Percentiles rank a stretch among this genome's conserved stretches.
These are phyloP conservation scores for Drosophila diplacantha DNA, from an alignment of 2,888 invertebrate genomes.

Conservation along the genomic window DNA sequence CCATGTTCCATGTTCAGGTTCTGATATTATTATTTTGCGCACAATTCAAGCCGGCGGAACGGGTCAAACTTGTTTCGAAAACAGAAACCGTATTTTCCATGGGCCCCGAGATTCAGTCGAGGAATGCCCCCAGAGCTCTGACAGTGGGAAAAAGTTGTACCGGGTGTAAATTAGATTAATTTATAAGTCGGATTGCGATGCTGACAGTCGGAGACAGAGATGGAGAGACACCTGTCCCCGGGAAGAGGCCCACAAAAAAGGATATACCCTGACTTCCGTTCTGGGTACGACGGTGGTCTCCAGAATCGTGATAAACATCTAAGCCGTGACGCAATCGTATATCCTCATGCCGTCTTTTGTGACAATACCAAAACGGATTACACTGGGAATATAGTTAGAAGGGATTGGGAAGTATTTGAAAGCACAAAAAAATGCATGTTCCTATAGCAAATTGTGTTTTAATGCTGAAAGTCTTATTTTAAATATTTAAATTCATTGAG, in stretches of 20 bases:
- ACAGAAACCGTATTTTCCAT: slow-evolving; percentile 63
- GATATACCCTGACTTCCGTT: slow-evolving; percentile 59
- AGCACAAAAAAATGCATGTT: rapidly evolving
- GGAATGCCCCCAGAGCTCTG: slow-evolving; percentile 47
- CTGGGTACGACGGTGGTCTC: slow-evolving; percentile 5
- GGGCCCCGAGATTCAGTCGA: slow-evolving; percentile 36
- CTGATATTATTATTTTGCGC: slow-evolving; percentile 46
- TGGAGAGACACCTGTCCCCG: slow-evolving; percentile 30
- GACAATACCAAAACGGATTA: slow-evolving; percentile 45
- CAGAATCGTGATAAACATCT: slow-evolving; percentile 59
- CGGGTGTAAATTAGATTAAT: slow-evolving; percentile 41
- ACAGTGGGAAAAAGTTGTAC: slow-evolving; percentile 28
- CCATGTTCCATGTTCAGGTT: slow-evolving; percentile 27
- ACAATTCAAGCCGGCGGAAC: slow-evolving; percentile 51
- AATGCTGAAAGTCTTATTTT: no score
- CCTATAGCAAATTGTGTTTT: neutral
- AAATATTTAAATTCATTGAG: neutral
- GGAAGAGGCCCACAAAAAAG: slow-evolving; percentile 18
- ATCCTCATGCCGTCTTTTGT: slow-evolving; percentile 38
- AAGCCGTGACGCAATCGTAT: slow-evolving; percentile 53
- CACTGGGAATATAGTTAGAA: slow-evolving; percentile 11
- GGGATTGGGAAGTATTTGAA: neutral
- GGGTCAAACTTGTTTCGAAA: slow-evolving; percentile 66
- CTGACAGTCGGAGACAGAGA: slow-evolving; percentile 20
- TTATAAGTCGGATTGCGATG: slow-evolving; percentile 28